phyloP scores from a whole-genome alignment of 2,888 invertebrate genomes.

The Helobdella robusta region DNA sequence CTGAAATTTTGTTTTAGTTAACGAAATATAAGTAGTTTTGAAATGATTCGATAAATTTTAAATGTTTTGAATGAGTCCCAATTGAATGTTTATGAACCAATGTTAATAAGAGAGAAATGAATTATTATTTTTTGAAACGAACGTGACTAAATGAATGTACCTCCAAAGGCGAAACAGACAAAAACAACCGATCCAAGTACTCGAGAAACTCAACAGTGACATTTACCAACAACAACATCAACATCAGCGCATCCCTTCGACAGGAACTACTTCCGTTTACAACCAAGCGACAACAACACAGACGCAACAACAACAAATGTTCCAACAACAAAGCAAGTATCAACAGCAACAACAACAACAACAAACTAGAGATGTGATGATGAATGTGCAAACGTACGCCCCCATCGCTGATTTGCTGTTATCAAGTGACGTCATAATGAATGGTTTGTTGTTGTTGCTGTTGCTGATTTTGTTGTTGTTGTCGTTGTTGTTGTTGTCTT shows the following conservation, averaged over 20 bases:
- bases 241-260: too few species aligned
- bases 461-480: too few species aligned
- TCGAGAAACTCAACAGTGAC: neutral
- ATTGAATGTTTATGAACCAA: too few species aligned
- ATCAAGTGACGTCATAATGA: too few species aligned
- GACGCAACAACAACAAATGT: conserved; percentile 6
- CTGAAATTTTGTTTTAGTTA: neutral
- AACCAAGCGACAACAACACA: too few species aligned
- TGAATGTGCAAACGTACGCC: too few species aligned
- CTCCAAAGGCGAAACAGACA: neutral
- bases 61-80: neutral
- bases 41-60: neutral
- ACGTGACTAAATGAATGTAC: neutral
- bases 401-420: conserved; percentile 14
- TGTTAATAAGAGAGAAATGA: too few species aligned
- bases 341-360: conserved; percentile 3
- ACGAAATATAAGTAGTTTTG: neutral
- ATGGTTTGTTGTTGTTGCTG: too few species aligned
- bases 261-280: too few species aligned
- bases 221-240: too few species aligned
- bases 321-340: neutral
- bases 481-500: too few species aligned
- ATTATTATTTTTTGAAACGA: neutral
- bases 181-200: neutral
- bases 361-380: too few species aligned